Evolutionary conservation across 2,797 vertebrate genomes (phyloP).

Genomic region (Dicrostonyx torquatus): DNA sequence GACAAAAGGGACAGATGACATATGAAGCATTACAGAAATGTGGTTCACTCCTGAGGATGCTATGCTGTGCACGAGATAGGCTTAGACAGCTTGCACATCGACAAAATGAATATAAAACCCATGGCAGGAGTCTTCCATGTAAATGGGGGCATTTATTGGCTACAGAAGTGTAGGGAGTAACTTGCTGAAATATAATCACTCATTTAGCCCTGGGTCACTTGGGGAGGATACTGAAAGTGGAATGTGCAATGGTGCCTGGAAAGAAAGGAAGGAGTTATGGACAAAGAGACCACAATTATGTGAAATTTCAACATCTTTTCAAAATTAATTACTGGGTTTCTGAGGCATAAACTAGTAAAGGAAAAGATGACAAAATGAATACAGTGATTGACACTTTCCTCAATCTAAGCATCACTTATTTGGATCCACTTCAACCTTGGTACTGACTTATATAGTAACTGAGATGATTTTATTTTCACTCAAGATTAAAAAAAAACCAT

Average conservation of each 20-base stretch:
- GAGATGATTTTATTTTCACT: slow-evolving; percentile 32
- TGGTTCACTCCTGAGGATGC: slow-evolving; percentile 43
- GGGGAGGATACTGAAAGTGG: slow-evolving; percentile 61
- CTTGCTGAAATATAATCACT: slow-evolving; percentile 56
- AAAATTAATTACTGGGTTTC: slow-evolving; percentile 71
- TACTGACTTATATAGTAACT: background rate
- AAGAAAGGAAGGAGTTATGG: slow-evolving; percentile 68
- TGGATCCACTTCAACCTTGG: slow-evolving; percentile 30
- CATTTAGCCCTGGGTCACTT: slow-evolving; percentile 50
- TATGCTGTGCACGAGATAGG: slow-evolving; percentile 43
- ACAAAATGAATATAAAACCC: background rate
- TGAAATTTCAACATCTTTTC: slow-evolving; percentile 79
- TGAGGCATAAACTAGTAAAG: slow-evolving; percentile 45
- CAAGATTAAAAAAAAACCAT: slow-evolving; percentile 29
- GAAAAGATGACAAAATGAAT: background rate
- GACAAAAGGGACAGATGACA: slow-evolving; percentile 70
- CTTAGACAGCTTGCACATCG: background rate
- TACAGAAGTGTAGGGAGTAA: slow-evolving; percentile 38
- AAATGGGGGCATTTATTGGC: slow-evolving; percentile 46
- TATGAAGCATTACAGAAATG: slow-evolving; percentile 65
- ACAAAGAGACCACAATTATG: slow-evolving; percentile 71
- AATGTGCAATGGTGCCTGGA: slow-evolving; percentile 40
- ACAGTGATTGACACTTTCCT: slow-evolving; percentile 48
- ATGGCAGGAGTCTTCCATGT: slow-evolving; percentile 24
- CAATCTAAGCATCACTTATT: background rate